Evolutionary conservation across 92 coral and sea anemone species (phyloP), one percentile per base, ranked within the genome.

Genomic region (Epizoanthus stellaris): DNA sequence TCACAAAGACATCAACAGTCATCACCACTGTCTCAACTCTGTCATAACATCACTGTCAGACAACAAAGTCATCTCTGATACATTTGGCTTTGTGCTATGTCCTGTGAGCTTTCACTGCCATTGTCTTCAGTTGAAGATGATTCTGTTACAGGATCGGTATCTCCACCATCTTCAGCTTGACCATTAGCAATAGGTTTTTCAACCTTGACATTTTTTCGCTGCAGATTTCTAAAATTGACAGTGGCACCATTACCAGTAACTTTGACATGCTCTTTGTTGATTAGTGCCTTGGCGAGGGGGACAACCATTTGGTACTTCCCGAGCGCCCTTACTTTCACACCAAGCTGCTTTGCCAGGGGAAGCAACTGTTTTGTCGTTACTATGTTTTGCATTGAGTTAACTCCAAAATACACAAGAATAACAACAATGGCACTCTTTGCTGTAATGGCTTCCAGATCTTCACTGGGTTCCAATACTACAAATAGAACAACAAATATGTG

Each of bases 261-360:
- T 80, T 60, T 70, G 67, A 80, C 43, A 61, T 80, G 72, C 70
- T 63, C 70, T 38, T 67, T 70, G 13, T 68, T 64, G 52, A 82
- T 69, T 34, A 82, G 86, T 70, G 86, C 86, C 52, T 82, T 82
- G 58, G 86, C 86, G 16, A 82, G 60, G 75, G 86, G 79, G 9
- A 54, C 62, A 66, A 82, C 45, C 86, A 82, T 82, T 53, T 82
- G 77, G 45, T 82, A 82, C 67, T 82, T 82, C 63, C 86, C 86
- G 38, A 68, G 80, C 39, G 86, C 71, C 39, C 86, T 10, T 25
- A 75, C 71, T 82, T 82, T 82, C 14, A 70, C 86, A 47, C 73
- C 73, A 17, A 82, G 79, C 21, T 68, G 77, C 40, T 58, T 69
- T 82, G 49, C 86, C 61, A 82, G 80, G 59, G 80, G 86, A 75